These are phyloP conservation scores for Epiblema foenella DNA, from an alignment of 2,888 invertebrate genomes.

Conservation along the genomic window DNA sequence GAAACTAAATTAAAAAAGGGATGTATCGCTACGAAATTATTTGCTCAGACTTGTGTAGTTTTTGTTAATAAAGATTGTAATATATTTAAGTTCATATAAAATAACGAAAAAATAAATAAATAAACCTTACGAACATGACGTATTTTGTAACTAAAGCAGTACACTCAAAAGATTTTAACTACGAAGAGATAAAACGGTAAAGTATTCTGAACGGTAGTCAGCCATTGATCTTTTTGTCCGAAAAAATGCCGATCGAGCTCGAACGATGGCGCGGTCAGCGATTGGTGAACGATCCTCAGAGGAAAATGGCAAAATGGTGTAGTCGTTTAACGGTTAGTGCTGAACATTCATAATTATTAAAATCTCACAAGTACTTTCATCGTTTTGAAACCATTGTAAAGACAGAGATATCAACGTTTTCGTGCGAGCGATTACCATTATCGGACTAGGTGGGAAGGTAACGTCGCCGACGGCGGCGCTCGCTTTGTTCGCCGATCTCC, in stretches of 20 bases:
- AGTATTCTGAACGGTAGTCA: slow-evolving; percentile 55
- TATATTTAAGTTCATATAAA: background rate
- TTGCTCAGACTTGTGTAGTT: background rate
- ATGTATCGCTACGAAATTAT: background rate
- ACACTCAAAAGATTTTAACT: background rate
- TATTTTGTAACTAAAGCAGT: background rate
- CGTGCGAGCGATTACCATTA: slow-evolving; percentile 57
- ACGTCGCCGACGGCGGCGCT: slow-evolving; percentile 65
- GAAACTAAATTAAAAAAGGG: slow-evolving; percentile 6
- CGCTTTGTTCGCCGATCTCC: slow-evolving; percentile 83
- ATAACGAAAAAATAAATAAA: background rate
- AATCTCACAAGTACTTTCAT: slow-evolving; percentile 46
- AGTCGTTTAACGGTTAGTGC: slow-evolving; percentile 74
- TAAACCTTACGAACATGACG: background rate
- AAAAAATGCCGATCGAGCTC: slow-evolving; percentile 60
- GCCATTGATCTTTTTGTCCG: slow-evolving; percentile 62
- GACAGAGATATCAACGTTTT: slow-evolving; percentile 46
- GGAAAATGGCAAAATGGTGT: slow-evolving; percentile 79
- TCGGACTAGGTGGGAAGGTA: slow-evolving; percentile 60
- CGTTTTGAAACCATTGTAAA: slow-evolving; percentile 43
- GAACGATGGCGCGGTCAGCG: slow-evolving; percentile 59
- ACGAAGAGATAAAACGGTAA: background rate
- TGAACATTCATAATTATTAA: slow-evolving; percentile 43
- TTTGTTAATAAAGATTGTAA: background rate
- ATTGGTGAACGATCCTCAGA: slow-evolving; percentile 59